Conservation (phyloP, 2,888 invertebrate species). For the Phrixothrix hirtus region DNA sequence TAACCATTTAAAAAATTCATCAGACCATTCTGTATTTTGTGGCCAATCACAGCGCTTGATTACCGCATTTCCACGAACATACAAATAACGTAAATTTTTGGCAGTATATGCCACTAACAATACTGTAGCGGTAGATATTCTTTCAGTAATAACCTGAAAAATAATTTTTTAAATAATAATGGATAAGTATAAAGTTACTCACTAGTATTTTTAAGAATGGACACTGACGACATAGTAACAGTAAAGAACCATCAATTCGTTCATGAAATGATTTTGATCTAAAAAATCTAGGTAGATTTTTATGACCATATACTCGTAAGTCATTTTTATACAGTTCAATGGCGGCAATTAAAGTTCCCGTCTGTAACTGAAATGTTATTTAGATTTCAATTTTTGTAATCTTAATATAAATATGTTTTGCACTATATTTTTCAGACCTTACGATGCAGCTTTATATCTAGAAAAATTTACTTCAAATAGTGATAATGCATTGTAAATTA, state of each 20-base stretch:
- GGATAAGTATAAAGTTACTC: conserved; percentile 40
- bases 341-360: conserved; percentile 60
- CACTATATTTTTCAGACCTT: too few species aligned
- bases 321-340: conserved; percentile 67
- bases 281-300: conserved; percentile 68
- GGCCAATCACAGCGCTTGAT: conserved; percentile 74
- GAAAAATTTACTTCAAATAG: too few species aligned
- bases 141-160: conserved; percentile 69
- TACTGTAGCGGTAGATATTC: conserved; percentile 76
- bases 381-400: background rate
- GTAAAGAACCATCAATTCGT: conserved; percentile 69
- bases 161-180: conserved; percentile 7
- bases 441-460: too few species aligned
- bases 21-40: conserved; percentile 66
- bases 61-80: conserved; percentile 73
- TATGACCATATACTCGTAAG: conserved; percentile 69
- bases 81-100: conserved; percentile 64
- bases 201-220: conserved; percentile 70
- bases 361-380: conserved; percentile 52
- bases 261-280: conserved; percentile 70
- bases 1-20: conserved; percentile 70
- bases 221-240: conserved; percentile 70
- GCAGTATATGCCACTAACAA: conserved; percentile 70
- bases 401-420: too few species aligned
- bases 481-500: too few species aligned